These are phyloP conservation scores for Glandiceps talaboti DNA, from an alignment of 53 echinoderm and acorn worm genomes.

Conservation along the genomic window DNA sequence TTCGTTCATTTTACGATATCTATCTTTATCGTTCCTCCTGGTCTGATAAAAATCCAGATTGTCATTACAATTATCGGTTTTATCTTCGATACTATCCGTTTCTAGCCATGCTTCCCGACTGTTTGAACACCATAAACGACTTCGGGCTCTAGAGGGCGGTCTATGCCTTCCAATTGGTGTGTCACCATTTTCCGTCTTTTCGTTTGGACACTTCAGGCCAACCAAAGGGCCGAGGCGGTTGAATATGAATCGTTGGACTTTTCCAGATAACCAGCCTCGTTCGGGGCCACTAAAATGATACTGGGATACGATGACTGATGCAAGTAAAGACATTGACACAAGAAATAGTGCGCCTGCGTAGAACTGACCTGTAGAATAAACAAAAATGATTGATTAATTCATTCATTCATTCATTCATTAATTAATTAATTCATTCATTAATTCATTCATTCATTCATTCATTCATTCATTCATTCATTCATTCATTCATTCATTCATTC, in stretches of 20 bases:
- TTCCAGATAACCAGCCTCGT: not conserved
- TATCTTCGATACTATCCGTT: not conserved
- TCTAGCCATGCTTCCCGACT: not conserved
- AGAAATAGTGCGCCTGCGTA: not conserved
- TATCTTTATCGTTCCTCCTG: too few species aligned
- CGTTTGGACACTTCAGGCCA: not conserved
- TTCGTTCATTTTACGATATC: not conserved
- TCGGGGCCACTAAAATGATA: not conserved
- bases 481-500: too few species aligned
- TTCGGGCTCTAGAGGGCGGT: too few species aligned
- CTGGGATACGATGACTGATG: not conserved
- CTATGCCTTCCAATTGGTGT: too few species aligned
- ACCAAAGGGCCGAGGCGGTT: not conserved
- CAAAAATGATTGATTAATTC: too few species aligned
- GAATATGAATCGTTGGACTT: not conserved
- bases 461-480: too few species aligned
- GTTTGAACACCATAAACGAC: too few species aligned
- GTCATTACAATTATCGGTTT: not conserved
- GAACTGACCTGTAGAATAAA: not conserved
- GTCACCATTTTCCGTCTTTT: too few species aligned
- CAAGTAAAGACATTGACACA: not conserved
- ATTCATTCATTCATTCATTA: too few species aligned
- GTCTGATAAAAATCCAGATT: not conserved
- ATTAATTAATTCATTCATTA: too few species aligned
- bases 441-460: too few species aligned